Evolutionary conservation across 2,113 vertebrate species (phyloP), one percentile per base, ranked within the genome.

Genomic region (Bubalus kerabau): DNA sequence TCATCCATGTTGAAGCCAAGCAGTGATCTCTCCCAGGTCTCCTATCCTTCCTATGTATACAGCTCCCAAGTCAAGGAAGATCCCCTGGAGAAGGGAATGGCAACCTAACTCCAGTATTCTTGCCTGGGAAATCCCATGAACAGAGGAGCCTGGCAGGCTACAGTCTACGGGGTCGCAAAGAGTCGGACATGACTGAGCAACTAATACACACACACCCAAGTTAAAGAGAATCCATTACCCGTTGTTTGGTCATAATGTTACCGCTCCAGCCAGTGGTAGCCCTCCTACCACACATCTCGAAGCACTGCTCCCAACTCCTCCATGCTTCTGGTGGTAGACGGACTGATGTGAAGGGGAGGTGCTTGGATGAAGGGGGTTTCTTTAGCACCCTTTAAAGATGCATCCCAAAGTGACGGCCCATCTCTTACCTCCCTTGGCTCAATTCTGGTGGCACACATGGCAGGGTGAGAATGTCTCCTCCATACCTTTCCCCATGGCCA

Each of bases 101-200:
- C 71, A 74, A 74, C 36, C 21, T 23, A 74, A 23, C 36, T 76
- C 36, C 36, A 43, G 36, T 40, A 76, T 76, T 76, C 71, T 43
- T 40, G 36, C 67, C 67, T 71, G 10, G 67, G 10, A 71, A 71
- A n/a, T 67, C 32, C 62, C 62, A n/a, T n/a, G 62, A 16, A 67
- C 62, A n/a, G 62, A 71, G 67, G 67, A 40, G n/a, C 19, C 19
- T 71, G 19, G n/a, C 67, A 71, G 67, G 10, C 67, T 71, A 71
- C n/a, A 3, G 8, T 71, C n/a, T 40, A 12, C 36, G 19, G 10
- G 19, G n/a, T 71, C 0, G 0, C n/a, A 71, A 36, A 71, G 19
- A 71, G n/a, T 71, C 1, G 0, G 5, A 6, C 67, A 71, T 0
- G 5, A 71, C 6, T 40, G n/a, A 71, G 19, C 9, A 40, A 40